Conservation (phyloP, 2,888 invertebrate genomes). For the Epistrophella euchroma region DNA sequence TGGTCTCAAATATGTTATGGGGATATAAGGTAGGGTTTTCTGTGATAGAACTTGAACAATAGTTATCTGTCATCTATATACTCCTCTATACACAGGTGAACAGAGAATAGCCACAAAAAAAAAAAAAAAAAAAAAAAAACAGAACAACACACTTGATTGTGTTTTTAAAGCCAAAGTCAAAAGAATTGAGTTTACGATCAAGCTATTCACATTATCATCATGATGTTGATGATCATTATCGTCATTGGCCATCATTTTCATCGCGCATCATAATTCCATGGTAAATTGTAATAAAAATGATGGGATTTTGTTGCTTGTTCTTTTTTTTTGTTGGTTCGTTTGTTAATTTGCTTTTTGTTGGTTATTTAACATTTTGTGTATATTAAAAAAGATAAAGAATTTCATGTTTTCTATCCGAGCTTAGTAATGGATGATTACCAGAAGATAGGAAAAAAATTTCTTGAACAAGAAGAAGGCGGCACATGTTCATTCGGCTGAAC, state of each 20-base stretch:
- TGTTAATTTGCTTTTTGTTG: constrained; percentile 33
- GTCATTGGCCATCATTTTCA: constrained; percentile 67
- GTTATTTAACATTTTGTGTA: constrained; percentile 1
- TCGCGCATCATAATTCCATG: constrained; percentile 69
- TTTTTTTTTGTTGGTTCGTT: constrained; percentile 28
- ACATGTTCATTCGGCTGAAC: background rate
- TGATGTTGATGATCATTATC: constrained; percentile 41
- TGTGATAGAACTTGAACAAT: constrained; percentile 56
- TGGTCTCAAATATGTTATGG: constrained; percentile 5
- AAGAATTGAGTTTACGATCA: constrained; percentile 46
- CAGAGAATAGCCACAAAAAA: constrained; percentile 13
- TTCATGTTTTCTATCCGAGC: constrained; percentile 24
- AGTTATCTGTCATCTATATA: constrained; percentile 69
- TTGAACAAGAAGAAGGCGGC: constrained; percentile 63
- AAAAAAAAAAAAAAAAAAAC: constrained; percentile 14
- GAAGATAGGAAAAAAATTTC: constrained; percentile 10
- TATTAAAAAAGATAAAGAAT: constrained; percentile 29
- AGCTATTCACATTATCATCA: constrained; percentile 43
- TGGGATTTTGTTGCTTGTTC: constrained; percentile 48
- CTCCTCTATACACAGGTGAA: constrained; percentile 32
- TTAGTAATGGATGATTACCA: constrained; percentile 31
- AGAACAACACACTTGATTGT: constrained; percentile 31
- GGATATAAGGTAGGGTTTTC: constrained; percentile 34
- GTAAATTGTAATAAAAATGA: constrained; percentile 69
- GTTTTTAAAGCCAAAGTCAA: constrained; percentile 33